A percentile compares a stretch with the other conserved stretches of the same genome.
These are phyloP conservation scores for Tarsius wallacei DNA, from an alignment of 2,797 vertebrate species.

Conservation along the genomic window DNA sequence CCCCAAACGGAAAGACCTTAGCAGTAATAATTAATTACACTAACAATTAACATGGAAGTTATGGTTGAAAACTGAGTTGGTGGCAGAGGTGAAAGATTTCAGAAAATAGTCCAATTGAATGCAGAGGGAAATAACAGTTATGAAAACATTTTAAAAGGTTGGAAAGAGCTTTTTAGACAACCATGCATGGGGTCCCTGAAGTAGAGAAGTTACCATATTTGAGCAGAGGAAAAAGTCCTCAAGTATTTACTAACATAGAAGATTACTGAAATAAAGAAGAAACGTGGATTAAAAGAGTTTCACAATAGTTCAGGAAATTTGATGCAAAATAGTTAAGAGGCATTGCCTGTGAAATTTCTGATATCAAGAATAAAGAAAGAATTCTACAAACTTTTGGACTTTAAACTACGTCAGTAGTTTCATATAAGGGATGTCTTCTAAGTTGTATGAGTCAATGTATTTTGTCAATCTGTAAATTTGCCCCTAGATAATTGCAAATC, in stretches of 20 bases:
- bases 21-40: background rate
- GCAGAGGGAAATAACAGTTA: background rate
- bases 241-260: background rate
- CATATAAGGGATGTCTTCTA: background rate
- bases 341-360: background rate
- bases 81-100: background rate
- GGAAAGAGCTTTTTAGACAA: background rate
- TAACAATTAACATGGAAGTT: background rate
- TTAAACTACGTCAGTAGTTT: background rate
- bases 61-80: background rate
- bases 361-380: background rate
- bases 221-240: background rate
- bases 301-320: background rate
- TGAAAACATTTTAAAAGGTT: background rate
- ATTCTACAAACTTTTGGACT: background rate
- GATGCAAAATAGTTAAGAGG: background rate
- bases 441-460: background rate
- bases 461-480: conserved; percentile 19
- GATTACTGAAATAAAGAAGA: background rate
- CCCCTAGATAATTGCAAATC: background rate
- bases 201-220: background rate
- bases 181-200: background rate
- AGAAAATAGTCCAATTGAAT: background rate
- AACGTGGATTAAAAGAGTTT: background rate
- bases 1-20: background rate